A percentile compares a stretch with the other conserved stretches of the same genome.
Evolutionary conservation across 2,797 vertebrate genomes (phyloP).

Genomic region (Acipenser transmontanus): DNA sequence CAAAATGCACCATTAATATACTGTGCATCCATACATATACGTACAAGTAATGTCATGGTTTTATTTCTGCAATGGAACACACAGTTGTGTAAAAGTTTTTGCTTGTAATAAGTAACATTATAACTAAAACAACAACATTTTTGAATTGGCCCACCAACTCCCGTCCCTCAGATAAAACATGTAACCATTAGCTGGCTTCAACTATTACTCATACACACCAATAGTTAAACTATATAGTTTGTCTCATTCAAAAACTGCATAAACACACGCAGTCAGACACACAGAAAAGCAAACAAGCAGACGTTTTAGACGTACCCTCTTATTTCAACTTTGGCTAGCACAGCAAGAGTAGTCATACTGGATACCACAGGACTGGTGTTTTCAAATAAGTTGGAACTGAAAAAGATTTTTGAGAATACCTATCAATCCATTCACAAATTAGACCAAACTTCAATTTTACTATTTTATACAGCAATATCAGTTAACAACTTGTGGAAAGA

Average conservation of each 20-base stretch:
- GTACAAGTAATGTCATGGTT: not conserved
- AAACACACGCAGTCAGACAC: not conserved
- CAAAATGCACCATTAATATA: not conserved
- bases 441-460: too few species aligned
- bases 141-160: too few species aligned
- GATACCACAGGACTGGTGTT: conserved; percentile 70
- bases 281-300: conserved; percentile 2
- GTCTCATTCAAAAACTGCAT: not conserved
- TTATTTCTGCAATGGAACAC: not conserved
- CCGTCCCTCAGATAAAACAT: too few species aligned
- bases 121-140: too few species aligned
- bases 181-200: too few species aligned
- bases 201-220: too few species aligned
- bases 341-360: conserved; percentile 72
- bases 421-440: too few species aligned
- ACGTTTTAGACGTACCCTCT: conserved; percentile 69
- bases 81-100: too few species aligned
- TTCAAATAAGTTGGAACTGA: conserved; percentile 84
- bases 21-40: not conserved
- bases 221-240: too few species aligned
- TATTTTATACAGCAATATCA: too few species aligned
- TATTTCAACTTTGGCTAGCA: conserved; percentile 81
- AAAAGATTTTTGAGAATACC: conserved; percentile 27
- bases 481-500: too few species aligned
- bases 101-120: too few species aligned